Percentiles rank a stretch among this genome's conserved stretches.
These are phyloP conservation scores for Nesidiocoris tenuis DNA, from an alignment of 2,888 invertebrate genomes.

Conservation along the genomic window DNA sequence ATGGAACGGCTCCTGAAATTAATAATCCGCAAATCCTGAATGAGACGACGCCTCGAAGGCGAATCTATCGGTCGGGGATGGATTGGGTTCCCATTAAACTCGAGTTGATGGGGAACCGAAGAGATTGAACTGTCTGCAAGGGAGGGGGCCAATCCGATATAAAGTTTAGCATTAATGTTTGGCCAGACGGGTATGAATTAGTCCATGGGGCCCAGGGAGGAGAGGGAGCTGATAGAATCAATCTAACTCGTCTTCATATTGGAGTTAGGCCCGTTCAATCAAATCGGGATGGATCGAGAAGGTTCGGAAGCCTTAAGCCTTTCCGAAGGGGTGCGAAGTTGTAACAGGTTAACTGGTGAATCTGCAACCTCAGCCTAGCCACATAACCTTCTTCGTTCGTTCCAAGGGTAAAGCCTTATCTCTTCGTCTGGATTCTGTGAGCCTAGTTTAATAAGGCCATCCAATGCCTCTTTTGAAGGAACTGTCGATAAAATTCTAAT, in stretches of 20 bases:
- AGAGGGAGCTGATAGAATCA: conserved; percentile 27
- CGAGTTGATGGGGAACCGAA: conserved; percentile 4
- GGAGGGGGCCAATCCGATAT: conserved; percentile 34
- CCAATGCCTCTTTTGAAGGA: background rate
- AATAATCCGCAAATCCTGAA: conserved; percentile 15
- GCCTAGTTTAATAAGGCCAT: background rate
- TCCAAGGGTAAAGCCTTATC: background rate
- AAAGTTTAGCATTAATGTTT: conserved; percentile 40
- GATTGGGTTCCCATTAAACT: conserved; percentile 36
- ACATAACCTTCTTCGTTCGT: background rate
- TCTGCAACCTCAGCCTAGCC: background rate
- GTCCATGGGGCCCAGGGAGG: background rate
- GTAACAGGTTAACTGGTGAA: background rate
- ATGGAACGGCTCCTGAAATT: conserved; percentile 21
- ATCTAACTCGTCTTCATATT: conserved; percentile 41
- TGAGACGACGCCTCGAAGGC: conserved; percentile 6
- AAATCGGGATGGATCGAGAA: conserved; percentile 33
- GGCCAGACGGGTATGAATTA: conserved; percentile 42
- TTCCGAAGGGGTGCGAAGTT: background rate
- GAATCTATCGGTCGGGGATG: conserved; percentile 31
- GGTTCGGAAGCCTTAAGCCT: background rate
- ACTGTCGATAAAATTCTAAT: conserved; percentile 34
- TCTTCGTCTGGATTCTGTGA: conserved; percentile 7
- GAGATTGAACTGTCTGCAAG: background rate
- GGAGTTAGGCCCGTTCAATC: conserved; percentile 36